Evolutionary conservation across 2,888 invertebrate genomes (phyloP), one percentile per base, ranked within the genome.

Genomic region (Drosophila merina): DNA sequence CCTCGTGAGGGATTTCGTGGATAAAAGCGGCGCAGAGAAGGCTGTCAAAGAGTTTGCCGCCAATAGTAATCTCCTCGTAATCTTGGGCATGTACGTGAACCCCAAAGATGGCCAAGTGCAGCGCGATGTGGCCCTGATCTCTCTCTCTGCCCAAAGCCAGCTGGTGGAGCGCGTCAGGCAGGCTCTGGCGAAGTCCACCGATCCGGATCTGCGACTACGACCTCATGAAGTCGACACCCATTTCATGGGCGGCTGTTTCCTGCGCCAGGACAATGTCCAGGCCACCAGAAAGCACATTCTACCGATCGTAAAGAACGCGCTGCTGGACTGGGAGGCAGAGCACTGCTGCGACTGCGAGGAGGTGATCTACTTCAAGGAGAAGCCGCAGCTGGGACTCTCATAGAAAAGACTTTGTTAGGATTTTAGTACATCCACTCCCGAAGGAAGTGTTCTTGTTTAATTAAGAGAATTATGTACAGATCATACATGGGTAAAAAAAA

Each of bases 241-340:
- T 25, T 91, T 93, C 38, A 88, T 91, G 36, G 88, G 92, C 57
- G 93, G 93, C 49, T 74, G 87, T 7, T 93, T 94, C 77, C 94
- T 93, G 78, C 91, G 90, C 7, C 95, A 95, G 77, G 82, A 88
- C 0, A 95, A 96, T 82, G 85, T 94, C 0, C 91, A 92, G 45
- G 93, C 93, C 0, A 94, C 95, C 0, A 92, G 96, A 28, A 96
- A 96, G 88, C 95, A 95, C 84, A 93, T 95, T 72, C 90, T 95
- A 59, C 95, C 95, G 0, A 92, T 95, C 25, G 80, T 95, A 10
- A 93, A 93, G 76, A 90, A 92, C n/a, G 93, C 93, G 59, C 72
- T 92, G 59, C 78, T 87, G 14, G 69, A 75, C 0, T 59, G 83
- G 80, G 85, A 86, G 57, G 49, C 55, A 1, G 31, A 74, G 0